These are phyloP conservation scores for Cheumatopsyche charites DNA, from an alignment of 1,140 invertebrate species.

Conservation along the genomic window DNA sequence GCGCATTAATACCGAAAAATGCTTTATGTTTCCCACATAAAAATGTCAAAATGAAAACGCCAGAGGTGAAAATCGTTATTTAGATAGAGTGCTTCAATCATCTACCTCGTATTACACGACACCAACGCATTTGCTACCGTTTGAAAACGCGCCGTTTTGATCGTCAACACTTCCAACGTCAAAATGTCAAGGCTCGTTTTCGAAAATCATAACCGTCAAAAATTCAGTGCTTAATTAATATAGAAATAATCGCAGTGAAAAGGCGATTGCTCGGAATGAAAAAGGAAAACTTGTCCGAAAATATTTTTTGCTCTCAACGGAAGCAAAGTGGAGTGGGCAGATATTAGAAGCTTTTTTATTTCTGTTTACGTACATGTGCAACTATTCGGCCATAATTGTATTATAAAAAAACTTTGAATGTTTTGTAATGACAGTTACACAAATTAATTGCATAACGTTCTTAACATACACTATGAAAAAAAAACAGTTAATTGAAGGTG, in stretches of 20 bases:
- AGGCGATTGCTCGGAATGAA: no score
- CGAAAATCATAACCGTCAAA: neutral
- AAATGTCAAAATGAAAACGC: no score
- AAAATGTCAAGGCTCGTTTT: neutral
- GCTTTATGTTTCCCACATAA: no score
- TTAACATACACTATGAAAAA: neutral
- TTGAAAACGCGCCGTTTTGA: neutral
- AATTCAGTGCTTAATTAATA: no score
- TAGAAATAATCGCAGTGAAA: no score
- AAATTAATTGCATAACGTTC: constrained; percentile 14
- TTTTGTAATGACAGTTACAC: constrained; percentile 27
- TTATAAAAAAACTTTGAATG: constrained; percentile 14
- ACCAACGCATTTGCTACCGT: neutral
- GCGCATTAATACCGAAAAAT: no score
- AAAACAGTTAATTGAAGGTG: constrained; percentile 14
- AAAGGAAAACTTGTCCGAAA: no score
- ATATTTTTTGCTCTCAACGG: constrained; percentile 15
- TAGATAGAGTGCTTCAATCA: no score
- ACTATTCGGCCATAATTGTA: neutral
- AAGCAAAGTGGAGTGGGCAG: constrained; percentile 20
- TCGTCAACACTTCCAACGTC: constrained; percentile 7
- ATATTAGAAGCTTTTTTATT: constrained; percentile 2
- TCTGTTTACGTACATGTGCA: neutral
- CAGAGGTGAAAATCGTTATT: no score
- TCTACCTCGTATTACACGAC: no score